Evolutionary conservation across 2,113 vertebrate genomes (phyloP), one percentile per base, ranked within the genome.

Genomic region (Cheilinus undulatus): DNA sequence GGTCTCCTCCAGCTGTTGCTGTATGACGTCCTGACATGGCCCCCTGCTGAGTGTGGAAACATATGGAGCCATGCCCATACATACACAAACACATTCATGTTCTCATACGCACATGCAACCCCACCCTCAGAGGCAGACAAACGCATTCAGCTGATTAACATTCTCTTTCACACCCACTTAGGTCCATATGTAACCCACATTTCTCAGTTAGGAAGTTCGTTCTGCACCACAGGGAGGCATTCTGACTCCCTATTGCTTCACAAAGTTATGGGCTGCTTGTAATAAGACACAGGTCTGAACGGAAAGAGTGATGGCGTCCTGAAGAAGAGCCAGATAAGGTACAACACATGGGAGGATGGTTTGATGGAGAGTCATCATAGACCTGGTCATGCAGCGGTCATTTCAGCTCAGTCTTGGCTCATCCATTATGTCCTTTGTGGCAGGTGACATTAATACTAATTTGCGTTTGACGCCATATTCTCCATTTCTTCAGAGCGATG

Each of bases 141-240:
- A 67, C 62, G 73, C 49, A 48, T 79, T 63, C 58, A 53, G 20
- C 76, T 87, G 73, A 88, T 87, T 82, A 81, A 83, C 61, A 76
- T 85, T 85, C 77, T 69, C 72, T 73, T 76, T 86, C 82, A 77
- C 81, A 83, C 74, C 66, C 82, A 76, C 82, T 83, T 78, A 52
- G 63, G 20, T 38, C 71, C 76, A 80, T 63, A 77, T 85, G 84
- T 64, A 63, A 38, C 46, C 78, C 59, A 82, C 79, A 74, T 84
- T 76, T 80, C 30, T 19, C 28, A 40, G 75, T 74, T 22, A 34
- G 48, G 53, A 48, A 64, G 38, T 62, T 28, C 75, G 48, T 67
- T 52, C 26, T n/a, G 49, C 51, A 72, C 80, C 56, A 60, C 3
- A 0, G 23, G 40, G 7, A 3, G 46, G 52, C 69, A 66, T 6